Conservation (phyloP, 2,888 invertebrate species). For the Bibio marci region DNA sequence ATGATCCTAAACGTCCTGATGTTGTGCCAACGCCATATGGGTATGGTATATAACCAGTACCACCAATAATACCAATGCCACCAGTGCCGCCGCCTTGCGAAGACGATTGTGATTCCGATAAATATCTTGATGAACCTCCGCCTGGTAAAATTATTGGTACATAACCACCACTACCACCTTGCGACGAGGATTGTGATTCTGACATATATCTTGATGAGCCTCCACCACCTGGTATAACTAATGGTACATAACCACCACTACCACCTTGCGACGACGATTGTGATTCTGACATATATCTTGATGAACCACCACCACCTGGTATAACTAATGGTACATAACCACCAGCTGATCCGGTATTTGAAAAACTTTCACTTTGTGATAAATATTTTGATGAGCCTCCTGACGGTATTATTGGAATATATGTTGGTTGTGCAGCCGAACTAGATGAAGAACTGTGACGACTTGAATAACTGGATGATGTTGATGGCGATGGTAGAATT, state of each 20-base stretch:
- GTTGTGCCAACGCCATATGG: not conserved
- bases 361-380: not conserved
- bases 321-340: not conserved
- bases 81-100: not conserved
- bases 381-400: conserved; percentile 1
- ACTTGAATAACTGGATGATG: conserved; percentile 3
- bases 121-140: conserved; percentile 1
- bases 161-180: not conserved
- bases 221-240: not conserved
- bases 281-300: not conserved
- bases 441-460: conserved; percentile 1
- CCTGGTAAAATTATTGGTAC: not conserved
- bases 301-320: not conserved
- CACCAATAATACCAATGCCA: not conserved
- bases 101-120: not conserved
- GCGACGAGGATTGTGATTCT: not conserved
- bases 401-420: not conserved
- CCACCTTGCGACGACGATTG: not conserved
- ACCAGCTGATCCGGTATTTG: not conserved
- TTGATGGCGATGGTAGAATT: conserved; percentile 4
- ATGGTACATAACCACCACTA: not conserved
- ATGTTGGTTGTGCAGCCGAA: not conserved
- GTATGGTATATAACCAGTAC: no score
- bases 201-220: not conserved
- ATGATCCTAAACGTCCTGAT: not conserved